These are phyloP conservation scores for Montipora capricornis DNA, from an alignment of 64 coral and sea anemone species.

Conservation along the genomic window DNA sequence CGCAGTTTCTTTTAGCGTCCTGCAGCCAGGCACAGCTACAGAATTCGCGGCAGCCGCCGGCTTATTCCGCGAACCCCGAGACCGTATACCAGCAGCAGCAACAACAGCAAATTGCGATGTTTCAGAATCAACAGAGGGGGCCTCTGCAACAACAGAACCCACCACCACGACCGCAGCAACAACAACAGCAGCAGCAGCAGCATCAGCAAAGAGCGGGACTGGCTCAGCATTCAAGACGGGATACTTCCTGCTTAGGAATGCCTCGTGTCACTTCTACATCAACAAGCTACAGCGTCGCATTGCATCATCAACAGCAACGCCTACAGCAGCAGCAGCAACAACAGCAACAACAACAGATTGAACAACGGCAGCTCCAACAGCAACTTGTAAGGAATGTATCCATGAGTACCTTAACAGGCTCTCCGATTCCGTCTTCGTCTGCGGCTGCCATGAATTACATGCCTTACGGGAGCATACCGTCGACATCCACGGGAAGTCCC, in stretches of 20 bases:
- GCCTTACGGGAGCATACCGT: constrained; percentile 17
- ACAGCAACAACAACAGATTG: background rate
- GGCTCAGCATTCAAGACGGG: background rate
- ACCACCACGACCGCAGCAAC: background rate
- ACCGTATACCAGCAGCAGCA: constrained; percentile 2
- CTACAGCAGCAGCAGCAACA: background rate
- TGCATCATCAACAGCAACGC: constrained; percentile 29
- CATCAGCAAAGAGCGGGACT: background rate
- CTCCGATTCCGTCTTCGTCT: background rate
- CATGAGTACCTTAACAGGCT: background rate
- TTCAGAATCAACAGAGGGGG: constrained; percentile 1
- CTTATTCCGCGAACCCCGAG: background rate
- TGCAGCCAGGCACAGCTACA: constrained; percentile 15
- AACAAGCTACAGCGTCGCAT: constrained; percentile 28
- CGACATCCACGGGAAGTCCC: background rate
- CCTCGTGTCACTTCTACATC: constrained; percentile 28
- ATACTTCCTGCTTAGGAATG: constrained; percentile 3
- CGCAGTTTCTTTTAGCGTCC: background rate
- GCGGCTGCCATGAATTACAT: background rate
- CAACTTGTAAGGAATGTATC: constrained; percentile 1
- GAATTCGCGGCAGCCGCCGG: background rate
- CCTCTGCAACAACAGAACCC: too few relatives aligned
- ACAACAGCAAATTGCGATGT: background rate
- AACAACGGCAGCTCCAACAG: background rate
- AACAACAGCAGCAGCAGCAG: background rate